Percentiles rank a stretch among this genome's conserved stretches.
Evolutionary conservation across 1,140 invertebrate genomes (phyloP).

Genomic region (Aricia agestis): DNA sequence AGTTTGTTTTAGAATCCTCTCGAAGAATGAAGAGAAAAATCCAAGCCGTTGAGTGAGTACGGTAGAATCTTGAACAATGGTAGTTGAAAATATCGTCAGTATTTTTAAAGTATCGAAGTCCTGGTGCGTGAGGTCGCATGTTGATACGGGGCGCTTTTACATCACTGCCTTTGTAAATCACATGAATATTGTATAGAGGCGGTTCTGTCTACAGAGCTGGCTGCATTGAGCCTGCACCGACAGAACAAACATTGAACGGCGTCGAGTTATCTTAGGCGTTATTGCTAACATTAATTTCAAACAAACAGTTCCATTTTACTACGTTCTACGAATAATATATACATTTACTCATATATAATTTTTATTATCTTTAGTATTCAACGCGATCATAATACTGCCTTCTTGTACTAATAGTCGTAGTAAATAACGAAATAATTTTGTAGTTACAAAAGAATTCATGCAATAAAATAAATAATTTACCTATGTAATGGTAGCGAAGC

Average conservation of each 20-base stretch:
- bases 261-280: neutral
- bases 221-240: neutral
- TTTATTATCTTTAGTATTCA: too few species aligned
- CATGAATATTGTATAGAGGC: neutral
- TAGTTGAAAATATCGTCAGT: neutral
- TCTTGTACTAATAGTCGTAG: too few species aligned
- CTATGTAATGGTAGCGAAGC: neutral
- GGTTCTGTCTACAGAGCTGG: neutral
- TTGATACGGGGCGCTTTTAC: neutral
- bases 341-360: too few species aligned
- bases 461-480: neutral
- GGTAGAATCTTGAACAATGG: neutral
- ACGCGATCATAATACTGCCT: too few species aligned
- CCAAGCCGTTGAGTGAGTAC: neutral
- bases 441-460: too few species aligned
- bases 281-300: neutral
- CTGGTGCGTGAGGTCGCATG: neutral
- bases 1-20: too few species aligned
- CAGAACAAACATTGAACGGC: neutral
- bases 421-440: too few species aligned
- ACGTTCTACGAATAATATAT: too few species aligned
- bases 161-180: slow-evolving; percentile 7
- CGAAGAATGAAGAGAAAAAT: neutral
- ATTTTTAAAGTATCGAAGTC: slow-evolving; percentile 1
- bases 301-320: neutral